These are phyloP conservation scores for Melinaea menophilus DNA, from an alignment of 2,888 invertebrate species.

Conservation along the genomic window DNA sequence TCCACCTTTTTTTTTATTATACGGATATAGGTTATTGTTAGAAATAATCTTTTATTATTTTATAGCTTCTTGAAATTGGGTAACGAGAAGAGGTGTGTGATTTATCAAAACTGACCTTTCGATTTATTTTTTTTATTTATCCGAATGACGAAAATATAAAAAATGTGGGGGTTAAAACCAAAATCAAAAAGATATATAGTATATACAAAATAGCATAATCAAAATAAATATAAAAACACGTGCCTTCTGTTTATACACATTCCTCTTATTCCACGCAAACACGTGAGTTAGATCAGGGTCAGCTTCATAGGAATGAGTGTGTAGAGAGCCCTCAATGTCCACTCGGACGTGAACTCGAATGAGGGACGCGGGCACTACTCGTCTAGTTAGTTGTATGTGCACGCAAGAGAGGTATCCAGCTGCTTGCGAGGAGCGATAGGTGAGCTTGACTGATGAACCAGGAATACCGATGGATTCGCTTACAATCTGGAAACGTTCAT, in stretches of 20 bases:
- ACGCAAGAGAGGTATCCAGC: constrained; percentile 96
- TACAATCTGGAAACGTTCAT: constrained; percentile 83
- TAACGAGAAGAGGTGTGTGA: too few species aligned
- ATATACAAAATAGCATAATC: constrained; percentile 35
- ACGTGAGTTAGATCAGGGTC: constrained; percentile 96
- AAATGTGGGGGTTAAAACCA: too few species aligned
- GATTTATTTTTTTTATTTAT: too few species aligned
- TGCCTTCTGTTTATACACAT: constrained; percentile 97
- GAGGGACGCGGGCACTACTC: constrained; percentile 86
- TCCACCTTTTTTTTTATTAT: too few species aligned
- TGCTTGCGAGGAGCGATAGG: constrained; percentile 97
- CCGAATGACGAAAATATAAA: too few species aligned
- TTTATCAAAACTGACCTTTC: too few species aligned
- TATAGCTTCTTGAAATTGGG: too few species aligned
- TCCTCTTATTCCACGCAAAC: constrained; percentile 98
- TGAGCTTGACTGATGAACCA: constrained; percentile 93
- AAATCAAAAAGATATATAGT: background rate
- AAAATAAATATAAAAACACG: constrained; percentile 8
- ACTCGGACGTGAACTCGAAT: constrained; percentile 94
- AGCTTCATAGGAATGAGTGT: constrained; percentile 96
- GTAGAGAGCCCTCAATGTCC: constrained; percentile 94
- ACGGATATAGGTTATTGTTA: too few species aligned
- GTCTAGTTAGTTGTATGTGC: constrained; percentile 91
- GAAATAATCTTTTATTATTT: too few species aligned
- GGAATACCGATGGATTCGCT: constrained; percentile 97